Percentiles rank a stretch among this genome's conserved stretches.
Evolutionary conservation across 2,888 invertebrate genomes (phyloP).

Genomic region (Isoperla grammatica): DNA sequence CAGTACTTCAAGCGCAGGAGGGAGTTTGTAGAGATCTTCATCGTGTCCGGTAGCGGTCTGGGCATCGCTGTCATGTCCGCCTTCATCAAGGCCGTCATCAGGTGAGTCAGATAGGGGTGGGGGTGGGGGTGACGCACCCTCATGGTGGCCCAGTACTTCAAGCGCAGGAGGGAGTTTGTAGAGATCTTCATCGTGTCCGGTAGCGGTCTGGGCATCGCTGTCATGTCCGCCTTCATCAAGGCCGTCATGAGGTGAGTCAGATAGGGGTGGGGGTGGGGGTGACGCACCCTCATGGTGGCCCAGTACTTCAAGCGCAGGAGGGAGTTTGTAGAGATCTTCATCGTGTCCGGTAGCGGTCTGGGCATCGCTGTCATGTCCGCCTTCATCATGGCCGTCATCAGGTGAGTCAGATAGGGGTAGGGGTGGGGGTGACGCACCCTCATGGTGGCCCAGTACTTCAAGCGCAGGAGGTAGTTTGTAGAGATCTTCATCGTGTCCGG

Average conservation of each 20-base stretch:
- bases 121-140: slow-evolving; percentile 81
- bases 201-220: slow-evolving; percentile 76
- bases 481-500: slow-evolving; percentile 85
- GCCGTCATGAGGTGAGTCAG: slow-evolving; percentile 76
- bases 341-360: slow-evolving; percentile 78
- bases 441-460: slow-evolving; percentile 90
- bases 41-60: slow-evolving; percentile 78
- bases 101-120: slow-evolving; percentile 62
- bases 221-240: slow-evolving; percentile 77
- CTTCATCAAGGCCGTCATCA: slow-evolving; percentile 70
- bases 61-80: slow-evolving; percentile 81
- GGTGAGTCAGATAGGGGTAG: too few relatives aligned
- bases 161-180: slow-evolving; percentile 73
- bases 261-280: slow-evolving; percentile 78
- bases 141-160: slow-evolving; percentile 90
- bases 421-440: slow-evolving; percentile 80
- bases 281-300: slow-evolving; percentile 83
- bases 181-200: slow-evolving; percentile 85
- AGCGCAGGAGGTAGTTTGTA: slow-evolving; percentile 73
- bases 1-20: slow-evolving; percentile 82
- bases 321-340: slow-evolving; percentile 83
- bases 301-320: slow-evolving; percentile 82
- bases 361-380: slow-evolving; percentile 81
- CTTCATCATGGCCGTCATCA: slow-evolving; percentile 70
- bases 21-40: slow-evolving; percentile 83